Base-by-base conservation (phyloP, 2,888 invertebrate species). In the Eristalinus sepulchralis region DNA sequence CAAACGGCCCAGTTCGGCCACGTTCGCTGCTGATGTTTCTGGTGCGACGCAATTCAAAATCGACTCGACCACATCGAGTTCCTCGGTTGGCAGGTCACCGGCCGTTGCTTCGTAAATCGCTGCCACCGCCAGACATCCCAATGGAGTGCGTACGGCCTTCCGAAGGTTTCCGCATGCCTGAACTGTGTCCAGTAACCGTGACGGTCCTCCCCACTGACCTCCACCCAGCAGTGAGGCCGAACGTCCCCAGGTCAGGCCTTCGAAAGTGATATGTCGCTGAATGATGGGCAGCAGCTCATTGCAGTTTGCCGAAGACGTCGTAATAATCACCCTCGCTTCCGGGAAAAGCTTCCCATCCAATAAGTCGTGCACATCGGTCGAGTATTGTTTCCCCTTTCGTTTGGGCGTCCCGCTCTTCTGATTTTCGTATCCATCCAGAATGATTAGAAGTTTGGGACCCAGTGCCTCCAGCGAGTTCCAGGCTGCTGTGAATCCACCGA, bases 261-360 rank as follows among this genome's bases (percentile, higher is more conserved):
- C 92, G 27, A 93, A 91, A 55, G 93, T 92, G 2, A 94, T 91
- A 83, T 94, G 92, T 47, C 94, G 90, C 86, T 94, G 94, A 11
- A 94, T 92, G 27, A 93, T 90, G 0, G 93, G 93, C 9, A 93
- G 91, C 31, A 94, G 89, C 34, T 92, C 92, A 9, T 89, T 88
- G 33, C 92, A 91, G 59, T 89, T 89, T 53, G 91, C 90, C 0
- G 93, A 91, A 8, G 93, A 93, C 57, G 94, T 94, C 27, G 94
- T 94, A 59, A 94, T 92, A 67, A 94, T 90, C 24, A 94, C 92
- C 76, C 94, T 91, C 2, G 93, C 93, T 82, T 94, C 94, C 0
- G 94, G 94, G 88, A 94, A 94, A 33, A 94, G 90, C 73, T 93
- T 92, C 5, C 94, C 94, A 88, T 94, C 94, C 6, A 94, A 90